phyloP scores from a whole-genome alignment of 2,888 invertebrate genomes.

The Tenthredo mesomela region DNA sequence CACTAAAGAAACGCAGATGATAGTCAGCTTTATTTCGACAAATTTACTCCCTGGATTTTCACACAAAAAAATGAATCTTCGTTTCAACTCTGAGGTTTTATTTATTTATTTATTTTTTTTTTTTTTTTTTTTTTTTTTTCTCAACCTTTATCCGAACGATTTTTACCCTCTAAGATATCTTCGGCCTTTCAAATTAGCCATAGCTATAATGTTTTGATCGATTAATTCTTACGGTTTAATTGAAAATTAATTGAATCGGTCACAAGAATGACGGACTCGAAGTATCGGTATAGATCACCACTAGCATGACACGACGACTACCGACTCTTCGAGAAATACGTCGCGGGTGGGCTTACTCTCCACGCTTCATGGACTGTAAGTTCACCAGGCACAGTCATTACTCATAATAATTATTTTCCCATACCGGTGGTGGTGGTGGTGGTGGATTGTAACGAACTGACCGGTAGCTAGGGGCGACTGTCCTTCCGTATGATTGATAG shows the following conservation, averaged over 20 bases:
- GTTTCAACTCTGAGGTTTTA: neutral
- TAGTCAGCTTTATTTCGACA: neutral
- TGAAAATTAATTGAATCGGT: constrained; percentile 22
- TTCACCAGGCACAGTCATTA: constrained; percentile 61
- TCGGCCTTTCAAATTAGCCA: neutral
- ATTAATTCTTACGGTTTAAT: neutral
- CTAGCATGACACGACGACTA: constrained; percentile 11
- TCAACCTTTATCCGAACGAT: neutral
- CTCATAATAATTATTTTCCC: constrained; percentile 74
- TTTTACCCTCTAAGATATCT: neutral
- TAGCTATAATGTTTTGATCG: neutral
- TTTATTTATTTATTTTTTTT: too few relatives aligned
- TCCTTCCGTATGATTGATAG: constrained; percentile 70
- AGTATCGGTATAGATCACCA: neutral
- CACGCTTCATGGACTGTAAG: neutral
- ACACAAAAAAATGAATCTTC: neutral
- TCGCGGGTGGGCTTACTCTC: constrained; percentile 26
- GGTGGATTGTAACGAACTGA: constrained; percentile 62
- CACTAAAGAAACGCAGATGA: neutral
- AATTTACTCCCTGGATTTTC: neutral
- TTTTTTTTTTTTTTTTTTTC: too few relatives aligned
- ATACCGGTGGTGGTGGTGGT: constrained; percentile 66
- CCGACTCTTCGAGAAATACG: constrained; percentile 21
- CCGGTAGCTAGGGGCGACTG: constrained; percentile 70
- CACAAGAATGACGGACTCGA: neutral